phyloP scores from a whole-genome alignment of 1,140 invertebrate genomes.

The Zaprionus davidi region DNA sequence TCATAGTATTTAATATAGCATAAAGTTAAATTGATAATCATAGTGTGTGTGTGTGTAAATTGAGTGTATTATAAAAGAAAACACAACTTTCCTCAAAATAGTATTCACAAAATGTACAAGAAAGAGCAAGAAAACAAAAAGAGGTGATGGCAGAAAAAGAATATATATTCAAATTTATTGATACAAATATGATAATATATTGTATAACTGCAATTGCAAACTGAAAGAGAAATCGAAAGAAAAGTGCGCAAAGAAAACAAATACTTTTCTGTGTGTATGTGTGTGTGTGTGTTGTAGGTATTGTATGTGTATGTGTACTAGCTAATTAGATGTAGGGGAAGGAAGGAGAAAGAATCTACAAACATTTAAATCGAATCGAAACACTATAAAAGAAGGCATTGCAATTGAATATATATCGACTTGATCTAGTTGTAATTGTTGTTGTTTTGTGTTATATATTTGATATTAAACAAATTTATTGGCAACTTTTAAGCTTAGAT shows the following conservation, averaged over 20 bases:
- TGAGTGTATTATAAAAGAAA: neutral
- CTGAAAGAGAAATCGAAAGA: conserved; percentile 27
- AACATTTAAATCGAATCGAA: conserved; percentile 19
- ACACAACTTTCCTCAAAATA: conserved; percentile 1
- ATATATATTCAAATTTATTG: neutral
- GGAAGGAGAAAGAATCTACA: conserved; percentile 9
- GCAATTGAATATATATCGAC: conserved; percentile 14
- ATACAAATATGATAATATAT: neutral
- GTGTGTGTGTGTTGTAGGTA: conserved; percentile 16
- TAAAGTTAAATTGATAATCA: conserved; percentile 33
- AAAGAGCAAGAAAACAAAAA: conserved; percentile 6
- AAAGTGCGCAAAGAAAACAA: conserved; percentile 50
- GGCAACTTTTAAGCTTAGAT: conserved; percentile 73
- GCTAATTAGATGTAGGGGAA: conserved; percentile 31
- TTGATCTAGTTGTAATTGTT: conserved; percentile 16
- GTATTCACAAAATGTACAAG: conserved; percentile 3
- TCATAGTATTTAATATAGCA: conserved; percentile 23
- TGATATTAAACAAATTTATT: conserved; percentile 63
- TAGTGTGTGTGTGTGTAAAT: conserved; percentile 1
- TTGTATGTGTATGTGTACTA: conserved; percentile 21
- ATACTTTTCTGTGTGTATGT: conserved; percentile 39
- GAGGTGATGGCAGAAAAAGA: conserved; percentile 9
- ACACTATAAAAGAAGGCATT: conserved; percentile 6
- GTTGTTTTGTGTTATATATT: conserved; percentile 34
- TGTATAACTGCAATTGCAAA: conserved; percentile 23